phyloP scores from a whole-genome alignment of 2,113 vertebrate genomes.

The Arvicanthis niloticus region DNA sequence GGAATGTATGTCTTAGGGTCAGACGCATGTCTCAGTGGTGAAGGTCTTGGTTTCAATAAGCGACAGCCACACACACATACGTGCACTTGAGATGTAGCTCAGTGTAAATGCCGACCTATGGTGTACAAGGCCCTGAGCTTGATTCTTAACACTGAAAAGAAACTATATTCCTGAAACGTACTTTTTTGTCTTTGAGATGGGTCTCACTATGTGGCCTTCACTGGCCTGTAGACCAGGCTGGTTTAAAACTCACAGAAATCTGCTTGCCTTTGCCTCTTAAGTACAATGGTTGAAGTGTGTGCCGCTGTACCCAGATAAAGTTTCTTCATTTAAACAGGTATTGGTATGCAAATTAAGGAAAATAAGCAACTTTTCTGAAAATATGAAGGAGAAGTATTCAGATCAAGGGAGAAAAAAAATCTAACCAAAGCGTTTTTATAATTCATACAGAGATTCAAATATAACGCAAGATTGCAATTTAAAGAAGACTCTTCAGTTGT shows the following conservation, averaged over 20 bases:
- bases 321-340: neutral
- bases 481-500: neutral
- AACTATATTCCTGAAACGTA: neutral
- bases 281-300: neutral
- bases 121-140: neutral
- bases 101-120: neutral
- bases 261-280: neutral
- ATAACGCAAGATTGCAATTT: neutral
- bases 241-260: neutral
- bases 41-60: neutral
- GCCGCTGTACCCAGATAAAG: neutral
- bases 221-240: neutral
- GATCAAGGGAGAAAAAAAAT: constrained; percentile 1
- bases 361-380: constrained; percentile 2
- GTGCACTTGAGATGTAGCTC: neutral
- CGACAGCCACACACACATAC: neutral
- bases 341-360: constrained; percentile 14
- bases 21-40: neutral
- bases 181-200: neutral
- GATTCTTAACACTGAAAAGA: neutral
- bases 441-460: neutral
- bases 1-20: neutral
- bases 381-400: constrained; percentile 46
- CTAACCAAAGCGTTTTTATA: neutral
- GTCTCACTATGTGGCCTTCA: neutral